Evolutionary conservation across 2,888 invertebrate species (phyloP), one percentile per base, ranked within the genome.

Genomic region (Micoletzkya japonica): DNA sequence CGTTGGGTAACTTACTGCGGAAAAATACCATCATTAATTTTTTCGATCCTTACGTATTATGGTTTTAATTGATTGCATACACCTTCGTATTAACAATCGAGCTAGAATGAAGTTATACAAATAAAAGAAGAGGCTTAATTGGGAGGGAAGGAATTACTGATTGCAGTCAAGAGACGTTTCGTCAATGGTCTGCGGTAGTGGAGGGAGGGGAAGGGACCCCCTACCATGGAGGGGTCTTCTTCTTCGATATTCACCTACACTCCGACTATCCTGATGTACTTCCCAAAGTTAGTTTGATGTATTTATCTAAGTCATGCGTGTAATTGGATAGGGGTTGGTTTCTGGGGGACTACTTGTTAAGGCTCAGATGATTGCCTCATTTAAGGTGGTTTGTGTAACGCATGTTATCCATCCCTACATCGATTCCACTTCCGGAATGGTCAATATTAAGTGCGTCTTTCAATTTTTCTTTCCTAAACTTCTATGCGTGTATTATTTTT

Each of bases 241-340:
- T 66, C 66, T 66, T 66, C 37, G 66, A 66, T 20, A 54, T 66
- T 20, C 6, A 20, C 30, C 39, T 66, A 10, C 66, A 36, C 20
- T n/a, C 7, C 2, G n/a, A 26, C 30, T 66, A 66, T 54, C 66
- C 66, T n/a, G 49, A 44, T 28, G 39, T 20, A 37, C 50, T 28
- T 4, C n/a, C 61, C 14, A 30, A 49, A 44, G 37, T n/a, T 4
- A 54, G 44, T 50, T 50, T 34, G 44, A 32, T 63, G 26, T 10
- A 30, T 7, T 37, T 10, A 2, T 26, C 32, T 2, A 28, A 28
- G 30, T 56, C 4, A 20, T 2, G 37, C 30, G 28, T 20, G 20
- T 28, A 39, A 28, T n/a, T 52, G 14, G 26, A n/a, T n/a, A 52
- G 14, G 10, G 26, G 24, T n/a, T n/a, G 52, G 6, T 52, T 52